Percentiles rank a stretch among this genome's conserved stretches.
Evolutionary conservation across 2,888 invertebrate species (phyloP).

Genomic region (Helobdella robusta): DNA sequence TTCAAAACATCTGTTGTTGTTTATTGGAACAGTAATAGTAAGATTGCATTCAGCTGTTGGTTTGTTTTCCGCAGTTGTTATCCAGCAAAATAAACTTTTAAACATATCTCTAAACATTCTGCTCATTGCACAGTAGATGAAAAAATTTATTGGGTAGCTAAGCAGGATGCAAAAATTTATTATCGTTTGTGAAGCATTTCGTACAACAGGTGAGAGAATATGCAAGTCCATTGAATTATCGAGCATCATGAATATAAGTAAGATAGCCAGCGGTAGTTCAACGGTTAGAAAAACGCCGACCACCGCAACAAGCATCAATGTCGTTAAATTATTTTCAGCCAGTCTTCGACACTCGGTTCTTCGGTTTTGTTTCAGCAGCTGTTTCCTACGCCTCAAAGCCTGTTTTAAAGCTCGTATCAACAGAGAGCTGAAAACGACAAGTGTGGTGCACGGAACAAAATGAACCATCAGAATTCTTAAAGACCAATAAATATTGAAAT

Average conservation of each 20-base stretch:
- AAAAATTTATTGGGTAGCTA: slow-evolving; percentile 84
- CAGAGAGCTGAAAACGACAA: slow-evolving; percentile 77
- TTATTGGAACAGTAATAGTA: too few relatives aligned
- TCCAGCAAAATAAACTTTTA: slow-evolving; percentile 54
- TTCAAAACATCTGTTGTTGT: too few relatives aligned
- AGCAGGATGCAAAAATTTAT: slow-evolving; percentile 84
- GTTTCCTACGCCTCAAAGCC: slow-evolving; percentile 69
- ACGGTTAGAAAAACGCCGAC: slow-evolving; percentile 52
- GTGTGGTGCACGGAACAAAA: slow-evolving; percentile 73
- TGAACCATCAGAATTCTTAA: slow-evolving; percentile 86
- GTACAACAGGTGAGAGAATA: not conserved
- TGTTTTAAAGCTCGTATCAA: slow-evolving; percentile 74
- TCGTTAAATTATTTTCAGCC: slow-evolving; percentile 46
- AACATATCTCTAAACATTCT: slow-evolving; percentile 86
- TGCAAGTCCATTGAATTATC: slow-evolving; percentile 39
- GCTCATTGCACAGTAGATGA: slow-evolving; percentile 91
- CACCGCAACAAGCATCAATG: slow-evolving; percentile 35
- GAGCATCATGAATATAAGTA: slow-evolving; percentile 65
- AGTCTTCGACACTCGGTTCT: slow-evolving; percentile 46
- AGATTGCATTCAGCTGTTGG: too few relatives aligned
- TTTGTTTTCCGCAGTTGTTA: too few relatives aligned
- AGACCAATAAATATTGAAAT: slow-evolving; percentile 65
- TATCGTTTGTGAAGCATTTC: slow-evolving; percentile 50
- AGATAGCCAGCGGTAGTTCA: slow-evolving; percentile 51
- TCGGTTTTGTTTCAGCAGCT: slow-evolving; percentile 66